These are phyloP conservation scores for Synanceia verrucosa DNA, from an alignment of 2,797 vertebrate genomes.

Conservation along the genomic window DNA sequence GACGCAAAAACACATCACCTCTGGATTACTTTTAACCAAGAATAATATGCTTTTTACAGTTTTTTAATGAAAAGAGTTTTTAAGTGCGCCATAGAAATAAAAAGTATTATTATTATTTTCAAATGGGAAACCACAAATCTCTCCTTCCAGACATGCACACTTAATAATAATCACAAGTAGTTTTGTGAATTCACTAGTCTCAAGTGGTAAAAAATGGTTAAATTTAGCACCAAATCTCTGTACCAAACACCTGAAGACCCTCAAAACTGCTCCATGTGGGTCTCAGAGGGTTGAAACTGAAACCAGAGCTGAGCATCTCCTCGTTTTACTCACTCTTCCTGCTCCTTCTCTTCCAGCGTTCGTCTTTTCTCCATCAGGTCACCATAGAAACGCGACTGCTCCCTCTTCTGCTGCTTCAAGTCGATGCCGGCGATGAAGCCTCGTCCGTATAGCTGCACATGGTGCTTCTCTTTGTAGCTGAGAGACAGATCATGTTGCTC, in stretches of 20 bases:
- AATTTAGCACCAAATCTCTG: too few species aligned
- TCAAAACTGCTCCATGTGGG: too few species aligned
- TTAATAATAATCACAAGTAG: too few species aligned
- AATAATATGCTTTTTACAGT: too few species aligned
- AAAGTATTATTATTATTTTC: too few species aligned
- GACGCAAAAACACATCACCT: neutral
- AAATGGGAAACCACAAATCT: neutral
- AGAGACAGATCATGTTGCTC: neutral
- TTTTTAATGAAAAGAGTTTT: too few species aligned
- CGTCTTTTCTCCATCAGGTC: conserved; percentile 98
- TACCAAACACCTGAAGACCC: too few species aligned
- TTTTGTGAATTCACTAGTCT: too few species aligned
- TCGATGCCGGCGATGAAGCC: conserved; percentile 98
- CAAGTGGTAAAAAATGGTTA: too few species aligned
- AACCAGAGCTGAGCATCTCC: neutral
- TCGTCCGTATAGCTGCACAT: conserved; percentile 93
- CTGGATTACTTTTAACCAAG: too few species aligned
- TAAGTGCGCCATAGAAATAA: too few species aligned
- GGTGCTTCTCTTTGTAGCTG: conserved; percentile 97
- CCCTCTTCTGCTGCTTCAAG: conserved; percentile 96
- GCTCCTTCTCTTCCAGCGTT: conserved; percentile 96
- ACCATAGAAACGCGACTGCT: conserved; percentile 96
- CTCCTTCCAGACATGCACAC: neutral
- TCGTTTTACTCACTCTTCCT: conserved; percentile 90
- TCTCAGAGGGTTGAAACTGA: too few species aligned